Evolutionary conservation across 2,888 invertebrate species (phyloP).

Genomic region (Podotricha telesiphe): DNA sequence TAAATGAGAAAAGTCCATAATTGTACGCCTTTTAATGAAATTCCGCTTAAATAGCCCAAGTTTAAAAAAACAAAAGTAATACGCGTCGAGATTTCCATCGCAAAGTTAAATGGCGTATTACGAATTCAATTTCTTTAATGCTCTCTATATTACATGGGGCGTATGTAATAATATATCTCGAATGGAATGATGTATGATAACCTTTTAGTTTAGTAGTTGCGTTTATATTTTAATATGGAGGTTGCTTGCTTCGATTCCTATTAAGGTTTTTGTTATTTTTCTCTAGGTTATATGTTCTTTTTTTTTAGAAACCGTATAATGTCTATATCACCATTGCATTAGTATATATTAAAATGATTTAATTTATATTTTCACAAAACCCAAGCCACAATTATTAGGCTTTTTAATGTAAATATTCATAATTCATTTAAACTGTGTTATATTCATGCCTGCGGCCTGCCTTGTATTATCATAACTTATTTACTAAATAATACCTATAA

Average conservation of each 20-base stretch:
- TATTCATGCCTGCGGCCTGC: constrained; percentile 23
- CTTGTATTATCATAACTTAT: constrained; percentile 24
- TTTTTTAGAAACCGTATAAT: background rate
- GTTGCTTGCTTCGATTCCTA: background rate
- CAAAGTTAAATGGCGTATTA: constrained; percentile 79
- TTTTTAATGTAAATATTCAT: constrained; percentile 18
- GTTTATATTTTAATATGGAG: background rate
- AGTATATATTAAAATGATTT: background rate
- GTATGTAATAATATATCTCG: constrained; percentile 18
- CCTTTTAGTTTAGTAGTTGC: background rate
- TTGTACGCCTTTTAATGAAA: constrained; percentile 64
- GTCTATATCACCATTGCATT: constrained; percentile 1
- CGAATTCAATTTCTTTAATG: constrained; percentile 58
- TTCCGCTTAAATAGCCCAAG: constrained; percentile 68
- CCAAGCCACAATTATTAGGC: constrained; percentile 25
- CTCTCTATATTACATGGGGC: constrained; percentile 24
- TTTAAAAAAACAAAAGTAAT: constrained; percentile 71
- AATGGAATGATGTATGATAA: background rate
- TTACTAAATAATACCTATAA: constrained; percentile 23
- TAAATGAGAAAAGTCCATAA: constrained; percentile 55
- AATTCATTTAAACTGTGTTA: constrained; percentile 19
- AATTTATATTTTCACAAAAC: background rate
- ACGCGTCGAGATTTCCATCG: constrained; percentile 61
- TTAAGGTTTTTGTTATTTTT: background rate
- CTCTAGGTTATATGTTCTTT: too few species aligned